These are phyloP conservation scores for Drosophila peninsularis DNA, from an alignment of 2,888 invertebrate genomes.

Conservation along the genomic window DNA sequence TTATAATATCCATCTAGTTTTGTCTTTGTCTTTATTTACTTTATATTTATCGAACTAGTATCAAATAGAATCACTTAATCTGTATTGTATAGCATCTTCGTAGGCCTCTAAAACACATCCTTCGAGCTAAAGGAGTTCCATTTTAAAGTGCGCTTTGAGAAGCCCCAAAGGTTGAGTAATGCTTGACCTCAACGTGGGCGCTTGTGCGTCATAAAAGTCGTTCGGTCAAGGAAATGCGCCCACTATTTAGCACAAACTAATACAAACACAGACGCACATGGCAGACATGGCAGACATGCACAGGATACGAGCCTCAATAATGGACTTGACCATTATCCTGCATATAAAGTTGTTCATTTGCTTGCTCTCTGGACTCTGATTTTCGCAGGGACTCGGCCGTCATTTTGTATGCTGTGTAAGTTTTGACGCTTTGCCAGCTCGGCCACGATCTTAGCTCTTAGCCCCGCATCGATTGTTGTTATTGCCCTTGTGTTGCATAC, in stretches of 20 bases:
- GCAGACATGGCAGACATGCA: constrained; percentile 17
- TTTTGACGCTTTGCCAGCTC: constrained; percentile 34
- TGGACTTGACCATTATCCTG: constrained; percentile 75
- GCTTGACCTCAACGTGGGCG: constrained; percentile 13
- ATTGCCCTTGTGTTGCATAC: constrained; percentile 73
- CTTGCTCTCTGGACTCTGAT: constrained; percentile 50
- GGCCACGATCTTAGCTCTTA: constrained; percentile 30
- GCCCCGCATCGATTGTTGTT: constrained; percentile 49
- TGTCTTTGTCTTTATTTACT: too few species aligned
- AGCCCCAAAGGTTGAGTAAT: constrained; percentile 10
- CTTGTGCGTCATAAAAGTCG: constrained; percentile 29
- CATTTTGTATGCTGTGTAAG: constrained; percentile 55
- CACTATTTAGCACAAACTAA: constrained; percentile 31
- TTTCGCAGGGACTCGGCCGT: constrained; percentile 20
- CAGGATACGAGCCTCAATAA: constrained; percentile 58
- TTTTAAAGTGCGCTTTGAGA: constrained; percentile 11
- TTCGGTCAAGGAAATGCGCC: constrained; percentile 19
- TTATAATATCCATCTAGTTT: too few species aligned
- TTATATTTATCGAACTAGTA: too few species aligned
- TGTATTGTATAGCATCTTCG: too few species aligned
- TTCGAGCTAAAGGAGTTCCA: background rate
- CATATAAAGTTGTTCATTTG: constrained; percentile 78
- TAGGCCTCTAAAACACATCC: too few species aligned
- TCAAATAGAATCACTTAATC: too few species aligned
- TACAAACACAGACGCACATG: background rate